These are phyloP conservation scores for Tiliacea aurago DNA, from an alignment of 2,888 invertebrate genomes.

Conservation along the genomic window DNA sequence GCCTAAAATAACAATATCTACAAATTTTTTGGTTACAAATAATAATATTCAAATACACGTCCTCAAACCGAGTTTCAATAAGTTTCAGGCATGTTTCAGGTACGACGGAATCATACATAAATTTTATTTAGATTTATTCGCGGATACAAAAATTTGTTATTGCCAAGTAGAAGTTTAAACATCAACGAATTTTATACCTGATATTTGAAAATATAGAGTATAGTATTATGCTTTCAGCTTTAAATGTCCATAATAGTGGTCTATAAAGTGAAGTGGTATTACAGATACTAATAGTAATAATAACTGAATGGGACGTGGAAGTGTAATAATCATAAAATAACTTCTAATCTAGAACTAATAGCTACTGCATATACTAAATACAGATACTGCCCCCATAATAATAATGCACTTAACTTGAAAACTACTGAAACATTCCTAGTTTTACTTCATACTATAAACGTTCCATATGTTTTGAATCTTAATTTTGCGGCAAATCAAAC, in stretches of 20 bases:
- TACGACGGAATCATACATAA: constrained; percentile 2
- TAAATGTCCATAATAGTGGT: background rate
- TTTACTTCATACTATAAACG: background rate
- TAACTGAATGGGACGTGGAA: background rate
- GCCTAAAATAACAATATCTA: background rate
- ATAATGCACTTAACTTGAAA: background rate
- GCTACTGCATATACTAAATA: constrained; percentile 3
- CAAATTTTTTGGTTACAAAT: background rate
- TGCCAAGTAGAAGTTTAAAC: constrained; percentile 8
- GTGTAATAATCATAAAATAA: constrained; percentile 27
- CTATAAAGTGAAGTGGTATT: background rate
- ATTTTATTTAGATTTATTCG: constrained; percentile 35
- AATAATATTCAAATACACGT: constrained; percentile 32
- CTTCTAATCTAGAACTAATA: constrained; percentile 18
- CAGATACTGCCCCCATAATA: background rate
- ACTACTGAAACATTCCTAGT: constrained; percentile 1
- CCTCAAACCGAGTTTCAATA: constrained; percentile 9
- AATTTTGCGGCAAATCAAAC: constrained; percentile 4
- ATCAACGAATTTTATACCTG: background rate
- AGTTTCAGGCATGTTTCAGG: background rate
- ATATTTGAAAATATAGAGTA: background rate
- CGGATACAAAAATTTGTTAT: constrained; percentile 37
- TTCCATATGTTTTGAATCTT: background rate
- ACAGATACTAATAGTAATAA: background rate
- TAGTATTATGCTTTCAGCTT: background rate